Evolutionary conservation across 1,140 invertebrate genomes (phyloP), one percentile per base, ranked within the genome.

Genomic region (Lasioglossum albipes): DNA sequence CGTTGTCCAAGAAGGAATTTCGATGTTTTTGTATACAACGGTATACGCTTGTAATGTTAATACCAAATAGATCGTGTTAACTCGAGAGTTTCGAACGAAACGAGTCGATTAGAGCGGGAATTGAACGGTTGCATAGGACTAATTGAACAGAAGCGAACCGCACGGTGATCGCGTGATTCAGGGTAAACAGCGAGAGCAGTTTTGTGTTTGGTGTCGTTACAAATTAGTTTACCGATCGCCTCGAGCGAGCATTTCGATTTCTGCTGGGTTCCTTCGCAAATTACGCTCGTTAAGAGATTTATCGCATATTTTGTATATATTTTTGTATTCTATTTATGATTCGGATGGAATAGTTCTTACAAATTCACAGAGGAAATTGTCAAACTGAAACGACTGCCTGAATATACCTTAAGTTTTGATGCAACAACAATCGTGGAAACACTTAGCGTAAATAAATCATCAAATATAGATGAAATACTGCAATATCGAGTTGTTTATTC

Each of bases 301-400:
- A 61, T 65, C 7, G 7, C 20, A 66, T 59, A 74, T 74, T 36
- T 74, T 74, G 22, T 79, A 67, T 52, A 67, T 67, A 79, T 74
- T 74, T 79, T 74, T 79, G 45, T 79, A 79, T 74, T 66, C 0
- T 67, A 79, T 74, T 79, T 78, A 64, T 78, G 16, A 71, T 71
- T 67, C 65, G 27, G 22, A 62, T 59, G 36, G 45, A 31, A 61
- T 22, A 52, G 18, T 20, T 54, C 65, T 36, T 42, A 49, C n/a
- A 7, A 79, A 66, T 66, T 45, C 20, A 31, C 18, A 16, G 41
- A 64, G 20, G 9, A 72, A 64, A 49, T 41, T 64, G 31, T 68
- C 18, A 68, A 13, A 64, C 41, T 10, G 20, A 65, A n/a, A 54
- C n/a, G 12, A 74, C 13, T 22, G 42, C 12, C n/a, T 42, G 45